Conservation (phyloP, 2,113 vertebrate genomes). For the Neomonachus schauinslandi region DNA sequence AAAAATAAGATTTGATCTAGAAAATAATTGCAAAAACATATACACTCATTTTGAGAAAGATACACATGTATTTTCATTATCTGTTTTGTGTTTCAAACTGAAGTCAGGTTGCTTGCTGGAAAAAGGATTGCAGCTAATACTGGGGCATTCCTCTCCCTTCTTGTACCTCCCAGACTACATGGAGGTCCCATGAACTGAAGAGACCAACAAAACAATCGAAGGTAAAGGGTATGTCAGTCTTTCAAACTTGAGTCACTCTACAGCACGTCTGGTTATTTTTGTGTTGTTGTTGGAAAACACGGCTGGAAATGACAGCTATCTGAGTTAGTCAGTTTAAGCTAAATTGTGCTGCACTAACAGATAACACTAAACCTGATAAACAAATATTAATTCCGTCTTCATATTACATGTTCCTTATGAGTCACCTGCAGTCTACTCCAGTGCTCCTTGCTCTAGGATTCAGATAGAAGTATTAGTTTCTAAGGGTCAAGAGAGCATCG, state of each 20-base stretch:
- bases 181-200: too few species aligned
- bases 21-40: neutral
- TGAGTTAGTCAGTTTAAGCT: neutral
- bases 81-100: neutral
- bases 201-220: too few species aligned
- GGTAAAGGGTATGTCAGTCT: rapidly evolving
- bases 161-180: neutral
- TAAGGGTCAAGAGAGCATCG: neutral
- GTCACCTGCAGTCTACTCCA: rapidly evolving
- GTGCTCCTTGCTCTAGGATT: neutral
- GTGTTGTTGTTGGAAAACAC: neutral
- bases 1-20: neutral
- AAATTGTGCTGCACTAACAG: neutral
- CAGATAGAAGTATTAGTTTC: neutral
- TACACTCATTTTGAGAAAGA: neutral
- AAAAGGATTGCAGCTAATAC: rapidly evolving
- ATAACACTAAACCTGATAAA: rapidly evolving
- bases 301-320: too few species aligned
- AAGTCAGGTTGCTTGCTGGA: neutral
- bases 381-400: neutral
- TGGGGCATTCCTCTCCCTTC: rapidly evolving
- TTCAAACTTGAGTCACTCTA: too few species aligned
- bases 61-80: neutral
- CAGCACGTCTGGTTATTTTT: neutral
- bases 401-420: rapidly evolving